Percentiles rank a stretch among this genome's conserved stretches.
phyloP scores from a whole-genome alignment of 2,797 vertebrate genomes.

The Sebastes miniatus region DNA sequence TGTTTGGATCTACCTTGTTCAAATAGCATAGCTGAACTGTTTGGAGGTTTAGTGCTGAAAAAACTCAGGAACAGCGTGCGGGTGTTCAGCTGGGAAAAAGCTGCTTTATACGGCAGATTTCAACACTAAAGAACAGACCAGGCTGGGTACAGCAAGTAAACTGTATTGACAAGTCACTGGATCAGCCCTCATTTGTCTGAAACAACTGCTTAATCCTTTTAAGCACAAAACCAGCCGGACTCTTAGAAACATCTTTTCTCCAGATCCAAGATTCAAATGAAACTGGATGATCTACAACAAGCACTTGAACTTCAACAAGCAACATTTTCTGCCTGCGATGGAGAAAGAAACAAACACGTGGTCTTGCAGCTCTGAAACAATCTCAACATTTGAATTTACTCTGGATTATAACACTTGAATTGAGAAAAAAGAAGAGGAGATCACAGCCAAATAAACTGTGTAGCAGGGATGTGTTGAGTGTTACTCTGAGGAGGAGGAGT shows the following conservation, averaged over 20 bases:
- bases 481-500: conserved; percentile 50
- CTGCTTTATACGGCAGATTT: conserved; percentile 15
- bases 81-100: conserved; percentile 30
- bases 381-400: not conserved
- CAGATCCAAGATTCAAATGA: not conserved
- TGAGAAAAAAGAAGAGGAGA: conserved; percentile 6
- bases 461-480: conserved; percentile 34
- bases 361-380: conserved; percentile 2
- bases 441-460: conserved; percentile 20
- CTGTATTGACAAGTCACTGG: not conserved
- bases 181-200: conserved; percentile 12
- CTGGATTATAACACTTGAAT: conserved; percentile 50
- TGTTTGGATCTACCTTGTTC: conserved; percentile 44
- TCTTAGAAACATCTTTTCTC: not conserved
- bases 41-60: conserved; percentile 30
- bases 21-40: conserved; percentile 25
- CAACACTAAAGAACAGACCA: conserved; percentile 6
- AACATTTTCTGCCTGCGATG: conserved; percentile 20
- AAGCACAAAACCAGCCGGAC: conserved; percentile 40
- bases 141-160: not conserved
- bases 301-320: conserved; percentile 23
- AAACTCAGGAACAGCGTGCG: conserved; percentile 20
- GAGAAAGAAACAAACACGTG: conserved; percentile 33
- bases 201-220: not conserved
- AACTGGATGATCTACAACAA: conserved; percentile 10